Evolutionary conservation across 2,113 vertebrate genomes (phyloP).

Genomic region (Scatophagus argus): DNA sequence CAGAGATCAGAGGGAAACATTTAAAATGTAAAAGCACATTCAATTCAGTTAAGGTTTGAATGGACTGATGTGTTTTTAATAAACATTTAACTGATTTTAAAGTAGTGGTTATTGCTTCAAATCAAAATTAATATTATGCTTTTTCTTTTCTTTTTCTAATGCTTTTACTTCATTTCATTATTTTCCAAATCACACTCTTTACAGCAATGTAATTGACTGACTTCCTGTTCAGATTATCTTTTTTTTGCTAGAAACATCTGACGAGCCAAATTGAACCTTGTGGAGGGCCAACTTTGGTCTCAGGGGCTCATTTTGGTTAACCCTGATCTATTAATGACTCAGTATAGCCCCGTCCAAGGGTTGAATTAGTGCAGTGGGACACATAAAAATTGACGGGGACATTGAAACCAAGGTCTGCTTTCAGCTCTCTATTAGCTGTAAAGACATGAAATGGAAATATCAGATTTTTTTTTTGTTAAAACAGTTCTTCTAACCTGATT

Average conservation of each 20-base stretch:
- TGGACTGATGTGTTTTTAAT: neutral
- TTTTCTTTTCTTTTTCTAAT: too few species aligned
- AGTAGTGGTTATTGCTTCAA: constrained; percentile 15
- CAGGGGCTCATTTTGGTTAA: too few species aligned
- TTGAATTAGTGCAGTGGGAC: constrained; percentile 4
- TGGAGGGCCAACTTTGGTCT: too few species aligned
- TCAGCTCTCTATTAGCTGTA: neutral
- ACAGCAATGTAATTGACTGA: too few species aligned
- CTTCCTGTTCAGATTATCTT: too few species aligned
- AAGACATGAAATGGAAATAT: constrained; percentile 10
- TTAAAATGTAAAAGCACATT: neutral
- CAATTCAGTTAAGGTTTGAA: neutral
- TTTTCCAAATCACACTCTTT: too few species aligned
- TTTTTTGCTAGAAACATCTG: too few species aligned
- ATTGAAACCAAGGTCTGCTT: neutral
- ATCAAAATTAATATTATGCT: too few species aligned
- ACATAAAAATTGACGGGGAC: constrained; percentile 23
- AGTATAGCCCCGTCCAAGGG: neutral
- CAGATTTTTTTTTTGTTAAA: neutral
- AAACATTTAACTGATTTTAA: constrained; percentile 7
- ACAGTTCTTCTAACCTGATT: neutral
- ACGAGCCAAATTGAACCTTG: too few species aligned
- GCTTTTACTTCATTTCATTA: too few species aligned
- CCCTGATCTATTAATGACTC: too few species aligned
- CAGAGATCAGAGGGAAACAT: neutral